Percentiles rank a stretch among this genome's conserved stretches.
phyloP scores from a whole-genome alignment of 2,113 vertebrate species.

The Montifringilla adamsi region DNA sequence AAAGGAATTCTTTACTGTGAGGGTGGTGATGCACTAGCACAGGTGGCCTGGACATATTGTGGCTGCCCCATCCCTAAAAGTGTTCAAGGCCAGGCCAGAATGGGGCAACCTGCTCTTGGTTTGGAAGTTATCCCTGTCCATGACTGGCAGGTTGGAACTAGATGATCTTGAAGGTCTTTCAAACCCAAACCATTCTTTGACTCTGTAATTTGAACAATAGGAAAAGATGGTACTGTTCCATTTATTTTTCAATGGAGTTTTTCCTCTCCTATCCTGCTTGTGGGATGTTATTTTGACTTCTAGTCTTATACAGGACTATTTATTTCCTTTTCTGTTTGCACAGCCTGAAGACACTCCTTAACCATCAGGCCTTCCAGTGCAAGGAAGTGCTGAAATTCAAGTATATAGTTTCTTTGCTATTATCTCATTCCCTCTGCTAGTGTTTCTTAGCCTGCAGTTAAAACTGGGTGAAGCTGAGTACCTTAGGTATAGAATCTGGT shows the following conservation, averaged over 20 bases:
- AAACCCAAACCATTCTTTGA: accelerated
- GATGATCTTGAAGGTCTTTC: background rate
- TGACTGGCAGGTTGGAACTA: accelerated
- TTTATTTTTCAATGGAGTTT: background rate
- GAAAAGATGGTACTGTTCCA: background rate
- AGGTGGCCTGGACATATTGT: background rate
- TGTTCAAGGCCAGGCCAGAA: background rate
- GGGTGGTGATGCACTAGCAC: background rate
- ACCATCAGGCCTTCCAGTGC: background rate
- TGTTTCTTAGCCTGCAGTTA: background rate
- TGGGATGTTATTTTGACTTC: background rate
- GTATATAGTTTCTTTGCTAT: background rate
- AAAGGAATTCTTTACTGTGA: background rate
- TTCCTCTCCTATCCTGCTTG: background rate
- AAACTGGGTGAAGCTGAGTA: background rate
- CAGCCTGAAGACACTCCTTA: background rate
- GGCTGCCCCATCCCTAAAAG: background rate
- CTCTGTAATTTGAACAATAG: background rate
- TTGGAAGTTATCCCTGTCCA: background rate
- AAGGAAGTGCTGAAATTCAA: background rate
- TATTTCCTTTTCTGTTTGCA: background rate
- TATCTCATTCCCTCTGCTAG: background rate
- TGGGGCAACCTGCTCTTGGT: background rate
- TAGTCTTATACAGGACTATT: background rate
- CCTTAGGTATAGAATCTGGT: background rate